Conservation (phyloP, 1,140 invertebrate species). For the Sipha flava region DNA sequence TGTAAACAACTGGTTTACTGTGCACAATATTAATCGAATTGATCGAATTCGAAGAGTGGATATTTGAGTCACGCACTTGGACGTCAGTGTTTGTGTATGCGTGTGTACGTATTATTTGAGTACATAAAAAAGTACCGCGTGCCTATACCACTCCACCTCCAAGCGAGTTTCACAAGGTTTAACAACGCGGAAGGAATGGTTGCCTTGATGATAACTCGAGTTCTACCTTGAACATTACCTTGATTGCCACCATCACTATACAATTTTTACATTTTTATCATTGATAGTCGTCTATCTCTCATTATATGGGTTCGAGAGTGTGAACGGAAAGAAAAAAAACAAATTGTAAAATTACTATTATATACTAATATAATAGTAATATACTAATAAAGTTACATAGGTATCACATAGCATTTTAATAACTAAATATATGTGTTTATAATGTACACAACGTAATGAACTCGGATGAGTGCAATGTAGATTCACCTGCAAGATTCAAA, state of each 20-base stretch:
- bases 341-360: background rate
- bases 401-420: no score
- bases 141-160: background rate
- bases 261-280: conserved; percentile 16
- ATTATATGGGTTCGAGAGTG: background rate
- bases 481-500: background rate
- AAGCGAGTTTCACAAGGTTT: conserved; percentile 32
- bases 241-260: conserved; percentile 17
- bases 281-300: background rate
- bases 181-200: conserved; percentile 31
- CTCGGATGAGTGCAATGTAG: no score
- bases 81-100: background rate
- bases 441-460: no score
- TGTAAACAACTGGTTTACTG: conserved; percentile 12
- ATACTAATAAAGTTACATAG: no score
- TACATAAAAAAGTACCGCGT: background rate
- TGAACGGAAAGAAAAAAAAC: background rate
- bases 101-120: background rate
- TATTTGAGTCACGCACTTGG: conserved; percentile 13
- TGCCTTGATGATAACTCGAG: conserved; percentile 23
- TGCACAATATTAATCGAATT: background rate
- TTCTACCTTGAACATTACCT: conserved; percentile 31
- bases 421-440: no score
- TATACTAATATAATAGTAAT: background rate
- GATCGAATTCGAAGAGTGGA: background rate